Conservation (phyloP, 2,113 vertebrate species). For the Toxotes chatareus region DNA sequence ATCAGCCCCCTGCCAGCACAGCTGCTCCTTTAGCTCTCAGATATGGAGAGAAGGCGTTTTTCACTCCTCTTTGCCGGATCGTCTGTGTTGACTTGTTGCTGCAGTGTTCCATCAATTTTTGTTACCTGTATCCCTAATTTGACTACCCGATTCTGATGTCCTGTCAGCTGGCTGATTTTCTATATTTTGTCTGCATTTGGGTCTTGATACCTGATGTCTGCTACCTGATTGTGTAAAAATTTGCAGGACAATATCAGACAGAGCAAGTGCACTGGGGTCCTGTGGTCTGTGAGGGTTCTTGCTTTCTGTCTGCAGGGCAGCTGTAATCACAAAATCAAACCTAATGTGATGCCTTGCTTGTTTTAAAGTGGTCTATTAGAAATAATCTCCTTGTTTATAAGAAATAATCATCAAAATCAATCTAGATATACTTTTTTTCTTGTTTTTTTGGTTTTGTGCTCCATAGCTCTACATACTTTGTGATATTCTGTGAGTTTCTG, state of each 20-base stretch:
- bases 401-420: no score
- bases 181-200: not conserved
- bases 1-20: not conserved
- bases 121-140: no score
- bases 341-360: not conserved
- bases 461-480: not conserved
- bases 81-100: not conserved
- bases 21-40: not conserved
- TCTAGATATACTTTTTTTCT: no score
- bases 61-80: not conserved
- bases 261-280: no score
- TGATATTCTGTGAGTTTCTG: not conserved
- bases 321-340: conserved; percentile 1
- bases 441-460: not conserved
- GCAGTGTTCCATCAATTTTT: not conserved
- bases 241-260: no score
- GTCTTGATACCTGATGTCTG: not conserved
- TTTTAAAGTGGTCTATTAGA: not conserved
- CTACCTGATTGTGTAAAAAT: no score
- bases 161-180: not conserved
- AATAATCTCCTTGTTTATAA: not conserved
- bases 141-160: not conserved
- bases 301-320: not conserved
- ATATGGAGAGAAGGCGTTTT: not conserved
- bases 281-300: not conserved